phyloP scores from a whole-genome alignment of 2,113 vertebrate species.

The Pseudolaguvia tuberculata region DNA sequence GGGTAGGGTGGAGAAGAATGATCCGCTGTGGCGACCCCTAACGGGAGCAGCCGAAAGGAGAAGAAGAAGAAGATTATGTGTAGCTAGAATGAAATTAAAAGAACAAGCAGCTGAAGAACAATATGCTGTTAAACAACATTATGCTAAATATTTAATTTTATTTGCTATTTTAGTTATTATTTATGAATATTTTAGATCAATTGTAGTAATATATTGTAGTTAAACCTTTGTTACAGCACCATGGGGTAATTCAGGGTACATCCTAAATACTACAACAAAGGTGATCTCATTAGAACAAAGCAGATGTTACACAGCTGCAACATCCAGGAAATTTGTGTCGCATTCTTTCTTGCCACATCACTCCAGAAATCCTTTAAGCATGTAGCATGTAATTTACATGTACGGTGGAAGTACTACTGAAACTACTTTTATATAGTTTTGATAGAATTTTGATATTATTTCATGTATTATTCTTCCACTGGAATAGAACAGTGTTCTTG shows the following conservation, averaged over 20 bases:
- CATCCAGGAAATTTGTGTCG: not conserved
- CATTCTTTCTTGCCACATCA: not conserved
- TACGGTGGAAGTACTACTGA: too few species aligned
- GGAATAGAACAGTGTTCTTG: not conserved
- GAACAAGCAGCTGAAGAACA: too few species aligned
- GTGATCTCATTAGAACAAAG: not conserved
- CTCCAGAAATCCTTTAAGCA: not conserved
- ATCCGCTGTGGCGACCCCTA: too few species aligned
- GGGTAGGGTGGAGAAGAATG: too few species aligned
- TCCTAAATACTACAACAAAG: not conserved
- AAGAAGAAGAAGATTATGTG: too few species aligned
- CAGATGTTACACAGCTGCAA: conserved; percentile 13
- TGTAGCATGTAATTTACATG: too few species aligned
- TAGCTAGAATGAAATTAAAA: not conserved
- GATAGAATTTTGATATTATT: not conserved
- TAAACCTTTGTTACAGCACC: not conserved
- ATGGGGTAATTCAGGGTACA: not conserved
- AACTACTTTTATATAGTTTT: too few species aligned
- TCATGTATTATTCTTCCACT: not conserved
- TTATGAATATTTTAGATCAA: not conserved
- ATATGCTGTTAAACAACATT: not conserved
- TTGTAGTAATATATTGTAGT: not conserved
- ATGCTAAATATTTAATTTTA: not conserved
- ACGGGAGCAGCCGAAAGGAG: too few species aligned
- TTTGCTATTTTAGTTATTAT: too few species aligned